These are phyloP conservation scores for Montifringilla adamsi DNA, from an alignment of 2,113 vertebrate genomes.

Conservation along the genomic window DNA sequence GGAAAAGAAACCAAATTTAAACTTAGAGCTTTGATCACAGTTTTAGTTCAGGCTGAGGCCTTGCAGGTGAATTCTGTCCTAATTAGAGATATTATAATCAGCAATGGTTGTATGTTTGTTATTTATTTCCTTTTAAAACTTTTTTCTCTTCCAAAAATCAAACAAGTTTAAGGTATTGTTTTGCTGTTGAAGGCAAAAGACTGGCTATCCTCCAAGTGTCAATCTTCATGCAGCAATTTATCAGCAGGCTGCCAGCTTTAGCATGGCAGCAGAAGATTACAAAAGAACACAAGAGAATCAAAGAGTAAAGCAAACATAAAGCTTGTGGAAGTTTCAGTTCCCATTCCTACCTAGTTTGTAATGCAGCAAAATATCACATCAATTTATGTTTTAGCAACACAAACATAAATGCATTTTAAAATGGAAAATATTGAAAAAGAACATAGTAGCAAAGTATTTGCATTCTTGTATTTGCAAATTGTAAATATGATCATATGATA, in stretches of 20 bases:
- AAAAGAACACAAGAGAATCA: not conserved
- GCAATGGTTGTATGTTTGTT: not conserved
- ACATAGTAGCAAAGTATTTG: not conserved
- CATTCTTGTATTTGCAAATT: not conserved
- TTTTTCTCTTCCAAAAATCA: not conserved
- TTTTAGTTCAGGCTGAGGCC: not conserved
- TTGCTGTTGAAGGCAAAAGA: not conserved
- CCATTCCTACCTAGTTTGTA: not conserved
- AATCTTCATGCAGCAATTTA: constrained; percentile 31
- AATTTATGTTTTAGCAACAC: not conserved
- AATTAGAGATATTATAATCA: not conserved
- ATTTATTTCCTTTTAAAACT: not conserved
- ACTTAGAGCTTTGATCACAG: not conserved
- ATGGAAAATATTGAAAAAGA: not conserved
- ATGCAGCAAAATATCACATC: constrained; percentile 17
- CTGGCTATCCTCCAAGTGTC: not conserved
- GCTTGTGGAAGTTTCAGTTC: constrained; percentile 14
- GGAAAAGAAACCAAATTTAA: not conserved
- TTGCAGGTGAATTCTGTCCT: not conserved
- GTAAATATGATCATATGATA: not conserved
- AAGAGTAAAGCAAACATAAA: not conserved
- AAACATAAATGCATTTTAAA: not conserved
- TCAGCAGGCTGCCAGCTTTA: constrained; percentile 39
- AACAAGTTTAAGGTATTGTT: not conserved
- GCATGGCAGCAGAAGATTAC: not conserved